Evolutionary conservation across 2,113 vertebrate species (phyloP), one percentile per base, ranked within the genome.

Genomic region (Myrmecobius fasciatus): DNA sequence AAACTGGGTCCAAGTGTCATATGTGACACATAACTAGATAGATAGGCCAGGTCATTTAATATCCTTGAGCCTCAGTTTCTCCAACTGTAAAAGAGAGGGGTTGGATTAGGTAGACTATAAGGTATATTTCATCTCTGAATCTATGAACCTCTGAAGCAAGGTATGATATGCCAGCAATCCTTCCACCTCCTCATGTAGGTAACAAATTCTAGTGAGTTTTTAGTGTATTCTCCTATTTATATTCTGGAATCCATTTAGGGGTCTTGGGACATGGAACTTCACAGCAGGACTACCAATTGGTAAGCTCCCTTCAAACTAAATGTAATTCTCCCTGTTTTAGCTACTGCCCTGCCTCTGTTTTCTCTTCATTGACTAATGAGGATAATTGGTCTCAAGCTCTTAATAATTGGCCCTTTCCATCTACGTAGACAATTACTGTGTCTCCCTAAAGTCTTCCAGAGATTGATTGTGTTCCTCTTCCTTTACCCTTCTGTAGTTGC

Each of bases 341-440:
- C 52, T 46, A 52, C 48, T 17, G 9, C 36, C 49, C 52, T 28
- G 48, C 93, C 48, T 51, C 75, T 47, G 53, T 3, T 91, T 12
- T 36, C 52, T 83, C 46, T 54, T 43, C 47, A 25, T 11, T 12
- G 48, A 83, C 12, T 25, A 43, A 25, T 9, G 56, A 60, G 49
- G 93, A 88, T 88, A 92, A 47, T 17, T 10, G n/a, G 93, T 31
- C 91, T 95, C 93, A 47, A 31, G 46, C 88, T 89, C 25, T 1
- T 28, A 26, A 49, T 5, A 25, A 28, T 10, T 51, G 28, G 46
- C 89, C 89, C 89, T 90, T 90, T 90, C 17, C 1, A 10, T 48
- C 89, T 90, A 56, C 53, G 56, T 46, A 48, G 93, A 88, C 43
- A 20, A 90, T 67, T 88, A 88, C 12, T 3, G 51, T 52, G 6